These are phyloP conservation scores for Gymnobelideus leadbeateri DNA, from an alignment of 2,113 vertebrate genomes.

Conservation along the genomic window DNA sequence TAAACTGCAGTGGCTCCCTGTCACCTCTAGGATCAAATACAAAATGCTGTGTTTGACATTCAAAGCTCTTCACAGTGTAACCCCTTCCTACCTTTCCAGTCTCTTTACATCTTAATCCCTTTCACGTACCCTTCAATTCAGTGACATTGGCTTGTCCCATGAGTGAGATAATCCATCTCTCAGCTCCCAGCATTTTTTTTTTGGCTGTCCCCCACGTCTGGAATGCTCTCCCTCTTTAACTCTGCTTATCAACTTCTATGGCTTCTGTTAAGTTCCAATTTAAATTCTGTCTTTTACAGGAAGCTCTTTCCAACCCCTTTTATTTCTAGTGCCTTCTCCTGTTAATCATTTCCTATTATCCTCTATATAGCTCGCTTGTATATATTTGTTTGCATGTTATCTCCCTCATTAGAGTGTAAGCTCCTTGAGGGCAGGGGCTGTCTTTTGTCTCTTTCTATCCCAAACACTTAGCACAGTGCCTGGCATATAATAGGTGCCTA, in stretches of 20 bases:
- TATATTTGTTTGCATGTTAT: background rate
- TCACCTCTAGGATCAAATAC: background rate
- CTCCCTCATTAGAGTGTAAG: background rate
- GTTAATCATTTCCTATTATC: background rate
- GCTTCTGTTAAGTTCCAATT: background rate
- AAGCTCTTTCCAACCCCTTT: background rate
- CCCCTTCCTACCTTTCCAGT: background rate
- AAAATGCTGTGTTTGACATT: background rate
- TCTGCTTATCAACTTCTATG: background rate
- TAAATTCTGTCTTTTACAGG: background rate
- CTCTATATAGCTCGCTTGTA: background rate
- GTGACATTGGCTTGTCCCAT: background rate
- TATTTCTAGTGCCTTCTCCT: background rate
- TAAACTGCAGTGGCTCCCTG: background rate
- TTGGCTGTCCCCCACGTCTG: background rate
- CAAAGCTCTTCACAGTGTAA: background rate
- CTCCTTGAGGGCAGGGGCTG: background rate
- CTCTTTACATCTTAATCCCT: background rate
- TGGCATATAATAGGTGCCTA: background rate
- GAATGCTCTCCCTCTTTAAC: background rate
- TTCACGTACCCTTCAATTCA: background rate
- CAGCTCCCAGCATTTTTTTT: background rate
- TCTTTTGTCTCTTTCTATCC: background rate
- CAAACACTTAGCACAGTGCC: background rate
- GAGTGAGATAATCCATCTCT: background rate